Evolutionary conservation across 2,888 invertebrate genomes (phyloP).

Genomic region (Archaeoteleia sp.): DNA sequence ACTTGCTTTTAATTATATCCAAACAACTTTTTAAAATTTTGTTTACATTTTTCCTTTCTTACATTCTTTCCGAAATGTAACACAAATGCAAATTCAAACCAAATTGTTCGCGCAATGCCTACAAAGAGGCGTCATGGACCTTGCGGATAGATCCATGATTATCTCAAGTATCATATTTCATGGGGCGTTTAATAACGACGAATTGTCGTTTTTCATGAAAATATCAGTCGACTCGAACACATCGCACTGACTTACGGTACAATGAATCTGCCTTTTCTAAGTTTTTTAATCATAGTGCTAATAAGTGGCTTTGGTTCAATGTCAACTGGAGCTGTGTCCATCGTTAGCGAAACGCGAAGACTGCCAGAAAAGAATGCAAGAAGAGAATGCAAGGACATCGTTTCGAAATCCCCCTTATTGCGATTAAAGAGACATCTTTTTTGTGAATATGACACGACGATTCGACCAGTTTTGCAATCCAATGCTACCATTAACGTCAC

Average conservation of each 20-base stretch:
- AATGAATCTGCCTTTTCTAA: constrained; percentile 1
- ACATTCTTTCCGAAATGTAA: constrained; percentile 14
- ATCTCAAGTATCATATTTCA: constrained; percentile 9
- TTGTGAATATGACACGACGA: constrained; percentile 77
- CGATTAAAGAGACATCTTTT: constrained; percentile 77
- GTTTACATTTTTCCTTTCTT: too few relatives aligned
- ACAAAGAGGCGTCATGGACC: constrained; percentile 6
- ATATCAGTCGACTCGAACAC: constrained; percentile 11
- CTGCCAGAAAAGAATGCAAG: too few relatives aligned
- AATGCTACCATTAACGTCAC: constrained; percentile 76
- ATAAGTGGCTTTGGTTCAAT: neutral
- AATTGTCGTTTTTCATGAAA: constrained; percentile 1
- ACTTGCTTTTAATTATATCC: too few relatives aligned
- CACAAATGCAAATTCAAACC: neutral
- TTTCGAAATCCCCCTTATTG: constrained; percentile 54
- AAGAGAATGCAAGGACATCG: constrained; percentile 60
- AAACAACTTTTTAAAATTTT: too few relatives aligned
- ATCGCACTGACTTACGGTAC: neutral
- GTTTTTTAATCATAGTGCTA: neutral
- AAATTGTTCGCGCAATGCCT: too few relatives aligned
- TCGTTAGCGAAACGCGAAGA: too few relatives aligned
- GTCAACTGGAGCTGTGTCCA: neutral
- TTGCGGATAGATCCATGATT: neutral
- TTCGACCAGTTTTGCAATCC: constrained; percentile 78
- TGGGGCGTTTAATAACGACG: constrained; percentile 8